A percentile compares a stretch with the other conserved stretches of the same genome.
phyloP scores from a whole-genome alignment of 2,797 vertebrate genomes.

The Spinus pinus region DNA sequence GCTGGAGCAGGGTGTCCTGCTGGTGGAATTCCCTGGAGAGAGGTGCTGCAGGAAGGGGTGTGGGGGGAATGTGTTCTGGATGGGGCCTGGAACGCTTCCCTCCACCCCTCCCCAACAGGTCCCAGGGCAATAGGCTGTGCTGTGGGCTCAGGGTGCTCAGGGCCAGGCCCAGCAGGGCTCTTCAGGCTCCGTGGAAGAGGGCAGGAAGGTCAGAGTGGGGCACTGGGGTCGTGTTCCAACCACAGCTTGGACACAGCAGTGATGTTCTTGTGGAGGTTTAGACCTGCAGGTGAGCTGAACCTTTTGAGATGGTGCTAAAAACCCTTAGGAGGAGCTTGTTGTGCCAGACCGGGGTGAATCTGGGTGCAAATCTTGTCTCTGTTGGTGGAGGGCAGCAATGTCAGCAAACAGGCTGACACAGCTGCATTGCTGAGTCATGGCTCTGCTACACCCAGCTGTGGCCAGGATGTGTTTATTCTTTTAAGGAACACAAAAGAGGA shows the following conservation, averaged over 20 bases:
- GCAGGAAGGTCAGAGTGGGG: not conserved
- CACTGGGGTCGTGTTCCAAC: not conserved
- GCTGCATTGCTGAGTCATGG: rapidly evolving
- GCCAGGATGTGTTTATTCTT: not conserved
- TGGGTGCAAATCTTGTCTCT: not conserved
- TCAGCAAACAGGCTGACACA: not conserved
- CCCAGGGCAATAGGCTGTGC: rapidly evolving
- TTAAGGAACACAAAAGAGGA: not conserved
- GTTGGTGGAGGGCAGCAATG: not conserved
- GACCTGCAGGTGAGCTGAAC: not conserved
- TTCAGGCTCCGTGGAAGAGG: not conserved
- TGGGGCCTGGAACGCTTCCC: not conserved
- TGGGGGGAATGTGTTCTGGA: not conserved
- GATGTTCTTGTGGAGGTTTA: not conserved
- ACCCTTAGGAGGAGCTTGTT: not conserved
- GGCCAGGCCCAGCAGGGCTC: not conserved
- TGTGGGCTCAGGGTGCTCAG: not conserved
- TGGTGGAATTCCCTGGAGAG: not conserved
- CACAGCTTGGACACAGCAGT: not conserved
- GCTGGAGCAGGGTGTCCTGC: not conserved
- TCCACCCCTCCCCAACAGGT: not conserved
- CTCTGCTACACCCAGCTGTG: not conserved
- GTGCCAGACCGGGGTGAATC: not conserved
- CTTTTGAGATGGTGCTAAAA: not conserved
- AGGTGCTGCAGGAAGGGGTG: not conserved